Evolutionary conservation across 2,888 invertebrate genomes (phyloP), one percentile per base, ranked within the genome.

Genomic region (Spodoptera exigua): DNA sequence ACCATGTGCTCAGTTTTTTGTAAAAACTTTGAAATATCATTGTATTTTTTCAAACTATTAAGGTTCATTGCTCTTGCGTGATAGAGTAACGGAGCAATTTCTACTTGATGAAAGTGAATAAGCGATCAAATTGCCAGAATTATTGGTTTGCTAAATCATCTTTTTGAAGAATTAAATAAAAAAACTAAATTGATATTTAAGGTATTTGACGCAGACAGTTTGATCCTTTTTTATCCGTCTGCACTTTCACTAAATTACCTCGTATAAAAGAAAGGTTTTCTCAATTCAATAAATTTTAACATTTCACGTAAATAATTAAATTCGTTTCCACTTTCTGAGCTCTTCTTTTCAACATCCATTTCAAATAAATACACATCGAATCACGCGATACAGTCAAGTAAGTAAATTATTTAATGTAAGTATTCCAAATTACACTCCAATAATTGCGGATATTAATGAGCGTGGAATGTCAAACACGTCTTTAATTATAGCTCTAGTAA

Each of bases 401-500:
- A 49, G 35, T 35, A 60, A 3, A 39, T n/a, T 32, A 36, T 41
- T 32, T 51, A n/a, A n/a, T n/a, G n/a, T 45, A 61, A 34, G 7
- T 47, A 68, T 63, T 69, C 52, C 53, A 47, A 48, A 58, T 59
- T 58, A 46, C 34, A 43, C 16, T 57, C 48, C 40, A 62, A 74
- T 70, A 68, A 62, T 70, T 61, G 61, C 37, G 45, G 67, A 54
- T 74, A 62, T 54, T 61, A 74, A 74, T 68, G 51, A 63, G 56
- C 32, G 43, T 27, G 27, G 41, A 45, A 61, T 60, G 48, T 68
- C 61, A 68, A 63, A 61, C 56, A 45, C 35, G 41, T 32, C 44
- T 52, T 51, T 63, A 70, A 74, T 70, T 67, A 70, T 37, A 41
- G 12, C 13, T 14, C 45, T 46, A 55, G 40, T 67, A 54, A 18